Evolutionary conservation across 2,797 vertebrate species (phyloP), one percentile per base, ranked within the genome.

Genomic region (Pseudopleuronectes americanus): DNA sequence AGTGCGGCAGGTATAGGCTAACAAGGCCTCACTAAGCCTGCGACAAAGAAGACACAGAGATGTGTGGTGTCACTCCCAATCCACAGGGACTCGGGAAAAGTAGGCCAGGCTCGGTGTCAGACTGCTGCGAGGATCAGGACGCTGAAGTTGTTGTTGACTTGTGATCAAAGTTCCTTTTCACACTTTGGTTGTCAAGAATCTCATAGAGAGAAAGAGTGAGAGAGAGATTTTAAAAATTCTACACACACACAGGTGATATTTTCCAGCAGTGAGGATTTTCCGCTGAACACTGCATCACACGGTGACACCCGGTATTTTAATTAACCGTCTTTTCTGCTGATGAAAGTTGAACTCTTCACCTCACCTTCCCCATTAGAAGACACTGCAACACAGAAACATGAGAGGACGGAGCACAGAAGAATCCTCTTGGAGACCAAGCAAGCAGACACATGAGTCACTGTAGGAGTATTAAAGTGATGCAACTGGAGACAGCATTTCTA

Each of bases 61-160:
- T 48, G 49, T 36, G 67, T 65, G 80, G 65, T 26, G 68, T 86
- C 82, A 77, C 66, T 63, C 38, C 79, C 76, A 77, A 90, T 89
- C 84, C 90, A 83, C 78, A 57, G 86, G 84, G 85, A 85, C 78
- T n/a, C 26, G 9, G 59, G 59, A 83, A 85, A 92, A 92, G 83
- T 92, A 90, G 92, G 90, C 77, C 92, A 91, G 74, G 77, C 84
- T 77, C 9, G 59, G 77, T 84, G 83, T 86, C 87, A 88, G 72
- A 74, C 86, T 83, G 85, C 90, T 84, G 82, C 28, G 71, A 72
- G 88, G 86, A 90, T 90, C 86, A 87, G 58, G 81, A 83, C 22
- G 66, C 74, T 62, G 4, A 74, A 79, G 84, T 81, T 87, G 85
- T 83, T 88, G 85, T 81, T 91, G 89, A 89, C 83, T 90, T 64